Percentiles rank a stretch among this genome's conserved stretches.
These are phyloP conservation scores for Arbacia lixula DNA, from an alignment of 53 echinoderm and acorn worm genomes.

Conservation along the genomic window DNA sequence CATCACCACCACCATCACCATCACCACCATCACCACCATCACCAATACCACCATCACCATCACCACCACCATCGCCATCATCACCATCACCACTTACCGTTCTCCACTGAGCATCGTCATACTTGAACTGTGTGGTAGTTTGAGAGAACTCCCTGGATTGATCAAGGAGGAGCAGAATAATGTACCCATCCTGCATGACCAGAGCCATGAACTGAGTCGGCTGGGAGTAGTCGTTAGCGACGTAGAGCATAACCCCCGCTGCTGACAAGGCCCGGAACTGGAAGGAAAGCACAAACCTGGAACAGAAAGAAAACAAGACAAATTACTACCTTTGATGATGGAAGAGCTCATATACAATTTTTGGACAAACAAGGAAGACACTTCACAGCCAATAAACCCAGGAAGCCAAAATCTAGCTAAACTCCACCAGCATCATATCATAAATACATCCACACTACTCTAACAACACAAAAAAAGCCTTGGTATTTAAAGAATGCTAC, in stretches of 20 bases:
- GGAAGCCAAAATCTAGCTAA: too few relatives aligned
- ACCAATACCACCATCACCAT: background rate
- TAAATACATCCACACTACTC: too few relatives aligned
- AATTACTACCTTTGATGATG: too few relatives aligned
- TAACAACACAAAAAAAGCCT: too few relatives aligned
- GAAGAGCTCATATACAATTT: too few relatives aligned
- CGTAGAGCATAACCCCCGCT: conserved; percentile 83
- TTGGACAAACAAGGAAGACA: too few relatives aligned
- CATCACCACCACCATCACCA: background rate
- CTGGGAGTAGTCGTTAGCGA: conserved; percentile 42
- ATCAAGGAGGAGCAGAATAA: conserved; percentile 77
- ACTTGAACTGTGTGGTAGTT: conserved; percentile 63
- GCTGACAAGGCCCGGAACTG: conserved; percentile 83
- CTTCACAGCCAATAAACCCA: too few relatives aligned
- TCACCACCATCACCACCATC: background rate
- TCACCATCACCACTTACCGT: conserved; percentile 60
- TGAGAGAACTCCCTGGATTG: conserved; percentile 38
- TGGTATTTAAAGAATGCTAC: too few relatives aligned
- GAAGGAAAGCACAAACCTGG: conserved; percentile 77
- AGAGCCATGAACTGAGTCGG: conserved; percentile 74
- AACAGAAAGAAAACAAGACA: too few relatives aligned
- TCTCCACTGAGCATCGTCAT: conserved; percentile 80
- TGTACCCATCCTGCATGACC: conserved; percentile 65
- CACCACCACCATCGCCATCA: background rate
- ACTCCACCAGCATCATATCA: too few relatives aligned